Base-by-base conservation (phyloP, 1,140 invertebrate species). In the Bathynomus jamesi region DNA sequence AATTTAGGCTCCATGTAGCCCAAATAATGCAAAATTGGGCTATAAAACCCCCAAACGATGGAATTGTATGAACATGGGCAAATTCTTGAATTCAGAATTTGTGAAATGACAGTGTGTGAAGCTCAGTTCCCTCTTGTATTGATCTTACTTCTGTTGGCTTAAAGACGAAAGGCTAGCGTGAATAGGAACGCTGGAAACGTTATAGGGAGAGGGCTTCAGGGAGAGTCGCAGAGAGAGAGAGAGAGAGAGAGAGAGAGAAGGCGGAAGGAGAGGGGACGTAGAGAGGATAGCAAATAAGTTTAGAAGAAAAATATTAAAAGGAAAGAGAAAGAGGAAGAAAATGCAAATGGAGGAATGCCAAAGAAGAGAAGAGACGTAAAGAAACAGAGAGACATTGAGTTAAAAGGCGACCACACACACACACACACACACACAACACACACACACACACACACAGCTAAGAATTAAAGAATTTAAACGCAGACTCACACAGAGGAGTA, bases 121-220 rank as follows among this genome's bases (percentile, higher is more conserved):
- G 40, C 21, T 40, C 1, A 21, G 21, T 11, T 53, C 40, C 40
- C 40, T 11, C 40, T 53, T 53, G 40, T 53, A 53, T 53, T 53
- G 40, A 53, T 53, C 40, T 53, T 53, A 53, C 40, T 53, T 53
- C 40, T 53, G 40, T 53, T 53, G 40, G 40, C 40, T 53, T 53
- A 53, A 53, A 53, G 40, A 53, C 40, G 40, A 53, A 53, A 21
- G 40, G 40, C 40, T 53, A 53, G 40, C 40, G 40, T 53, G 40
- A 53, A 53, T 53, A 53, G 40, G 21, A 53, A 21, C 40, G 5
- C 40, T 53, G 40, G 11, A 53, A 53, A 53, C 40, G 40, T 53
- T 53, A 53, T 53, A 17, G 40, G 40, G 40, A 53, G 40, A 53
- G 40, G 21, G 40, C 11, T 21, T 17, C 11, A 53, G 40, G 21